Conservation (phyloP, 2,888 invertebrate genomes). For the Colostygia pectinataria region DNA sequence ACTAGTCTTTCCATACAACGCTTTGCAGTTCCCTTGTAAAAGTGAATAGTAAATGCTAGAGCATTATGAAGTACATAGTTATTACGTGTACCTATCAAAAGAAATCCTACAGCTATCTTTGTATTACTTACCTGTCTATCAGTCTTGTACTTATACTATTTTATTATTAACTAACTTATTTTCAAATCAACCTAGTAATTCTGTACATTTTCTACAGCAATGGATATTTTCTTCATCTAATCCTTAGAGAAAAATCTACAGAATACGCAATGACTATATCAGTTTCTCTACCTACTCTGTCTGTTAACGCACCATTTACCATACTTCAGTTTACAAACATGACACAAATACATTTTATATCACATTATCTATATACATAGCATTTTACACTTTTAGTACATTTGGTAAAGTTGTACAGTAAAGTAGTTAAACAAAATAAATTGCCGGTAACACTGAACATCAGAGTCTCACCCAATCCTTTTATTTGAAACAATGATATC, state of each 20-base stretch:
- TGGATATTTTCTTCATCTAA: too few species aligned
- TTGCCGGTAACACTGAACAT: constrained; percentile 1
- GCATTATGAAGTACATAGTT: not conserved
- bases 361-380: too few species aligned
- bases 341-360: not conserved
- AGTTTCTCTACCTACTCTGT: not conserved
- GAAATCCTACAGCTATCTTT: constrained; percentile 28
- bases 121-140: too few species aligned
- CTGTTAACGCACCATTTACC: constrained; percentile 2
- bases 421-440: too few species aligned
- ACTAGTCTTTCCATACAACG: constrained; percentile 40
- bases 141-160: constrained; percentile 25
- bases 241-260: constrained; percentile 19
- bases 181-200: constrained; percentile 15
- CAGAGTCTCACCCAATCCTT: not conserved
- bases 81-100: constrained; percentile 16
- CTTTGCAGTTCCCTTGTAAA: constrained; percentile 51
- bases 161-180: constrained; percentile 53
- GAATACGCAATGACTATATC: not conserved
- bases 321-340: not conserved
- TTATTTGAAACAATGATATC: constrained; percentile 7
- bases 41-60: constrained; percentile 1
- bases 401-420: too few species aligned
- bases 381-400: too few species aligned
- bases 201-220: constrained; percentile 17